A percentile compares a stretch with the other conserved stretches of the same genome.
Conservation (phyloP, 1,140 invertebrate species). For the Anastrepha obliqua region DNA sequence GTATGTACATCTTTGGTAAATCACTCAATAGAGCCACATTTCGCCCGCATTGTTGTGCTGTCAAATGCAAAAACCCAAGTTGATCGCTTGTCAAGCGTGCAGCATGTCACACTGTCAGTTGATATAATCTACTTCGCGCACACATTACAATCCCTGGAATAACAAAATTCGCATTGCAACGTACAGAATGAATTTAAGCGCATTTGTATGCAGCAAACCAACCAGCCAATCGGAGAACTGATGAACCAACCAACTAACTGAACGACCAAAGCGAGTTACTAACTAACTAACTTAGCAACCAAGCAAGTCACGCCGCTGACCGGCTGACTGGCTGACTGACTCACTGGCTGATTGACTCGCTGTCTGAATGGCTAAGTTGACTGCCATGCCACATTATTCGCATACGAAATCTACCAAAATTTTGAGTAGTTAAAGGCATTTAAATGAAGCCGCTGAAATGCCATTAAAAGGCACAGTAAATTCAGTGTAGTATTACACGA, state of each 20-base stretch:
- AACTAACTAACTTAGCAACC: slow-evolving; percentile 34
- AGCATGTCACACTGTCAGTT: slow-evolving; percentile 45
- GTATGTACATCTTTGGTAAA: slow-evolving; percentile 1
- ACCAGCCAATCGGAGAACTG: neutral
- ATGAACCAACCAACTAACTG: slow-evolving; percentile 18
- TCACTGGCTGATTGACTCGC: neutral
- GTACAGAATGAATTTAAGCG: neutral
- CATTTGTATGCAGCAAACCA: slow-evolving; percentile 16
- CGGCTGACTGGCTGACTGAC: neutral
- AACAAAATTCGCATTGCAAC: slow-evolving; percentile 28
- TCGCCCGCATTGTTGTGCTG: slow-evolving; percentile 7
- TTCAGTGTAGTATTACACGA: neutral
- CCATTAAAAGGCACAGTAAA: slow-evolving; percentile 9
- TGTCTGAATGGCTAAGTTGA: neutral
- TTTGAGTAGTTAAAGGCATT: slow-evolving; percentile 34
- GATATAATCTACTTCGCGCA: slow-evolving; percentile 34
- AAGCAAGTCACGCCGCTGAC: neutral
- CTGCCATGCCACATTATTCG: neutral
- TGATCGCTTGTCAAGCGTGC: slow-evolving; percentile 50
- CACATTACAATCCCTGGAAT: neutral
- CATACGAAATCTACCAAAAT: neutral
- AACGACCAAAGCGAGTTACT: slow-evolving; percentile 10
- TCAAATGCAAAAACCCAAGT: neutral
- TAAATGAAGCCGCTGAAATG: slow-evolving; percentile 14
- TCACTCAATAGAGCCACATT: slow-evolving; percentile 28